Evolutionary conservation across 1,140 invertebrate genomes (phyloP).

Genomic region (Diachasma alloeum): DNA sequence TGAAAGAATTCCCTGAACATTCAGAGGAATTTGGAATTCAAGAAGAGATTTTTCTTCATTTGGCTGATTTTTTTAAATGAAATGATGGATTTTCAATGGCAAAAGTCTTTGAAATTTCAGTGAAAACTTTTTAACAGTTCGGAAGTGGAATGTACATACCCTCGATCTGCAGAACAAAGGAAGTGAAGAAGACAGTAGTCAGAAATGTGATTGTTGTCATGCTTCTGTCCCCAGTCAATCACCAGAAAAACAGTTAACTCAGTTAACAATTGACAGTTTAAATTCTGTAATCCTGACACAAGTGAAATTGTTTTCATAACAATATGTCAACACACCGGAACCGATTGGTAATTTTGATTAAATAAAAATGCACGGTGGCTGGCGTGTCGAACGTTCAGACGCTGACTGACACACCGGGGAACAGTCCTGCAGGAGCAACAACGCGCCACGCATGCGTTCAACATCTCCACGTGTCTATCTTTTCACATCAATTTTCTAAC

Average conservation of each 20-base stretch:
- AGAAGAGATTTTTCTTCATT: too few relatives aligned
- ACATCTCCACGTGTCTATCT: slow-evolving; percentile 48
- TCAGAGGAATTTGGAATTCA: too few relatives aligned
- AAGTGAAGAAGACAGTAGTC: slow-evolving; percentile 34
- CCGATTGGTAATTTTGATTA: neutral
- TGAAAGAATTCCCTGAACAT: too few relatives aligned
- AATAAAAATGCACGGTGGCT: slow-evolving; percentile 12
- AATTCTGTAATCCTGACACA: neutral
- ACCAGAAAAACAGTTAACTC: neutral
- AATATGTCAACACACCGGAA: neutral
- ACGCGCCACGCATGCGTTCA: slow-evolving; percentile 50
- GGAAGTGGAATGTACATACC: slow-evolving; percentile 20
- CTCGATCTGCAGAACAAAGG: slow-evolving; percentile 23
- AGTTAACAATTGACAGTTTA: too few relatives aligned
- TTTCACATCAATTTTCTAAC: slow-evolving; percentile 38
- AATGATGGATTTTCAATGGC: too few relatives aligned
- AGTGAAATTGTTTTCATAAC: neutral
- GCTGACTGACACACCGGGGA: slow-evolving; percentile 50
- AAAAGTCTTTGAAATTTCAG: neutral
- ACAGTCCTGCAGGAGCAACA: slow-evolving; percentile 52
- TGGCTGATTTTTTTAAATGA: too few relatives aligned
- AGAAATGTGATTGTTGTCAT: slow-evolving; percentile 41
- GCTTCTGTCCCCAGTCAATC: slow-evolving; percentile 12
- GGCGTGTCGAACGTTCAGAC: slow-evolving; percentile 49
- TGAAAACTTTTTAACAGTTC: neutral